Conservation (phyloP, 2,888 invertebrate genomes). For the Ochropleura leucogaster region DNA sequence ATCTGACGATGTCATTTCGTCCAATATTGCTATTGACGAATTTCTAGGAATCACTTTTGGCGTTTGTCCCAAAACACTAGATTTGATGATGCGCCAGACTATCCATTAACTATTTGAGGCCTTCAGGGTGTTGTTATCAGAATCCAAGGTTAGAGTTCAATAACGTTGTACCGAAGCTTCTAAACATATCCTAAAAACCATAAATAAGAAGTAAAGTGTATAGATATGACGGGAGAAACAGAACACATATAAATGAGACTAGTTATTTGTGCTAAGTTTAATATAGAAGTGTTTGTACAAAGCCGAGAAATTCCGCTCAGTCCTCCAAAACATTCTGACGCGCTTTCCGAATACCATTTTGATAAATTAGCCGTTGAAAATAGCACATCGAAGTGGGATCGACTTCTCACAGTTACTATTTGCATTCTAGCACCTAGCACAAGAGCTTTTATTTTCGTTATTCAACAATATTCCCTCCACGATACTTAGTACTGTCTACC, state of each 20-base stretch:
- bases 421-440: no score
- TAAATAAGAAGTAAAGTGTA: constrained; percentile 23
- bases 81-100: constrained; percentile 59
- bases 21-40: constrained; percentile 43
- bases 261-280: constrained; percentile 22
- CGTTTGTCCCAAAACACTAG: constrained; percentile 56
- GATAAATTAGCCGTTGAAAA: constrained; percentile 46
- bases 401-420: constrained; percentile 7
- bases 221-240: neutral
- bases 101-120: constrained; percentile 40
- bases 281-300: constrained; percentile 5
- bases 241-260: constrained; percentile 4
- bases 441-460: constrained; percentile 2
- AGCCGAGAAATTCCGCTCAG: constrained; percentile 24
- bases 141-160: constrained; percentile 38
- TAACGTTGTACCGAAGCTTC: constrained; percentile 2
- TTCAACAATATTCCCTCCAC: constrained; percentile 40
- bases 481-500: constrained; percentile 11
- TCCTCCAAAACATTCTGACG: constrained; percentile 11
- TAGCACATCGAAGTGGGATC: constrained; percentile 41
- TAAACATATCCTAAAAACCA: constrained; percentile 3
- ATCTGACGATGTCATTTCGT: constrained; percentile 20
- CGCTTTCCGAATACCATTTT: constrained; percentile 40
- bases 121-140: constrained; percentile 34
- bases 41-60: constrained; percentile 62